Base-by-base conservation (phyloP, 2,797 vertebrate species). In the Artibeus lituratus region DNA sequence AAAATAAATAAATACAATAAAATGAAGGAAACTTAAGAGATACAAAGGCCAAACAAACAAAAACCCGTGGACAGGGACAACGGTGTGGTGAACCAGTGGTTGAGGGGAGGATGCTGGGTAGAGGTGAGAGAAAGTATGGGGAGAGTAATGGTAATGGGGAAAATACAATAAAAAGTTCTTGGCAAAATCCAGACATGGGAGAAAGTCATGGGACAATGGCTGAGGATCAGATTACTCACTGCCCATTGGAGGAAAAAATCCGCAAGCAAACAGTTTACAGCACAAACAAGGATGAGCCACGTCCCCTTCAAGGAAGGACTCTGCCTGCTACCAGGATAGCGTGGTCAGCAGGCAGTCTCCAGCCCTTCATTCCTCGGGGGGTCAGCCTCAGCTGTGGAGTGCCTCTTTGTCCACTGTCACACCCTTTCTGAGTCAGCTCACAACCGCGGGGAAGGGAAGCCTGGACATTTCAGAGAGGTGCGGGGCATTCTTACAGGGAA, bases 261-360 rank as follows among this genome's bases (percentile, higher is more conserved):
- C 3, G 7, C 6, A 16, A 4, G 9, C 11, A 32, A 82, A 11
- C 24, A 26, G 53, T 47, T 35, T 32, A 47, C 11, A 18, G 8
- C 2, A 29, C 2, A 10, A 80, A 37, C 1, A 18, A 76, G 14
- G 11, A 62, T 15, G 18, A 44, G 5, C 1, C 3, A 19, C n/a
- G 24, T 6, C 3, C 4, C 32, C 5, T 57, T 24, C 21, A 42
- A 62, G 18, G 70, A 67, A 32, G 5, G 5, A 7, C 29, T 78
- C 14, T 82, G 44, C 37, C 72, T 57, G 14, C 6, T 49, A 1
- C 21, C 32, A 6, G 15, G 2, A 12, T 4, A 9, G 0, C 5
- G 12, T 2, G 0, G 5, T 35, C 12, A 87, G 22, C 24, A 55
- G 10, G 26, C 8, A 53, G 3, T 1, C 19, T 47, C 10, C 19